These are phyloP conservation scores for Acanthiza pusilla DNA, from an alignment of 2,797 vertebrate genomes.

Conservation along the genomic window DNA sequence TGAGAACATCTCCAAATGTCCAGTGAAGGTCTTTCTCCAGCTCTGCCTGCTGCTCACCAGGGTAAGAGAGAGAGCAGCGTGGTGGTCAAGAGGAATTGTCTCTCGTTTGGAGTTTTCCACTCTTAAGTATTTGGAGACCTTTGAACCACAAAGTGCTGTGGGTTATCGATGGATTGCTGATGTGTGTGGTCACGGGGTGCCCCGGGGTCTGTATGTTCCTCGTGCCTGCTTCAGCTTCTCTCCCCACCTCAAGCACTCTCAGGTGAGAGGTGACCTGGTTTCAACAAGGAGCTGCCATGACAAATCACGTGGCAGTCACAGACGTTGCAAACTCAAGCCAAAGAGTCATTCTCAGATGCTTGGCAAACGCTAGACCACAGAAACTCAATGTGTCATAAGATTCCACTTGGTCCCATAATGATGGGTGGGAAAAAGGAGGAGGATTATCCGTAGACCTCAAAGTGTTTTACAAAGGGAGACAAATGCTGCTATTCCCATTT, in stretches of 20 bases:
- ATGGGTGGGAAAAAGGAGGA: conserved; percentile 59
- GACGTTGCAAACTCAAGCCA: background rate
- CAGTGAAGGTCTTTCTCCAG: background rate
- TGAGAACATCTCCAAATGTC: background rate
- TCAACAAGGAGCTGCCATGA: conserved; percentile 7
- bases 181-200: background rate
- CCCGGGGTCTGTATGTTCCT: background rate
- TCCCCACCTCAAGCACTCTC: background rate
- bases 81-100: background rate
- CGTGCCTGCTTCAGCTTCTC: background rate
- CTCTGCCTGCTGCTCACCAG: background rate
- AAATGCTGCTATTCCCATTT: conserved; percentile 56
- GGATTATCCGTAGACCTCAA: conserved; percentile 52
- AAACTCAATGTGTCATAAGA: conserved; percentile 58
- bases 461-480: conserved; percentile 52
- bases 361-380: conserved; percentile 55
- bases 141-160: background rate
- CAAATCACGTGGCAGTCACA: background rate
- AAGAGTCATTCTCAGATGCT: conserved; percentile 50
- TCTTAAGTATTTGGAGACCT: background rate
- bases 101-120: background rate
- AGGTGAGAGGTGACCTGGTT: conserved; percentile 31
- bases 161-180: background rate
- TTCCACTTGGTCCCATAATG: conserved; percentile 60
- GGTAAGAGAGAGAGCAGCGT: background rate